Evolutionary conservation across 1,140 invertebrate genomes (phyloP), one percentile per base, ranked within the genome.

Genomic region (Sinonovacula constricta): DNA sequence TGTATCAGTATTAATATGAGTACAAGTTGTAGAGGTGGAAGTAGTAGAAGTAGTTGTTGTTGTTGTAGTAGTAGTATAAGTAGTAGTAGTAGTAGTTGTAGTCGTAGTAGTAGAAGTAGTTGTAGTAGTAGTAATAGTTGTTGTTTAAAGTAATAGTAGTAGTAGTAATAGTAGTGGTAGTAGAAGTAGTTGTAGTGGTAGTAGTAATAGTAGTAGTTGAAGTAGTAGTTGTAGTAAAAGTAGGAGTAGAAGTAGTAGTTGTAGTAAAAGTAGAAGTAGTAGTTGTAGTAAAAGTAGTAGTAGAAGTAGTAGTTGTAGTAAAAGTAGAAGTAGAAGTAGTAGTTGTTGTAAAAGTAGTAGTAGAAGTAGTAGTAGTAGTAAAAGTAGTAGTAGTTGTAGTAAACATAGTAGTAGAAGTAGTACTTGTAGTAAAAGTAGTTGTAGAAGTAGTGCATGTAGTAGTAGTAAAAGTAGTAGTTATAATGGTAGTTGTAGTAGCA

Each of bases 351-450:
- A 60, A 49, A 65, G 71, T 75, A 39, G 71, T 69, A 65, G 71
- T 75, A 45, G 71, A 65, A 45, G 71, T 75, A 51, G 57, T 68
- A 65, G 71, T 51, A 65, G 71, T 65, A 2, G 59, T 75, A 75
- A 60, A 56, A 75, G 71, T 75, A 75, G 71, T 75, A 66, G 71
- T 75, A 66, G 71, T 66, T 51, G 71, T 66, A 75, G 71, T 75
- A 75, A 45, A 49, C 39, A 60, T 51, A 45, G 60, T 75, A 45
- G 71, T 75, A 67, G 69, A 62, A 60, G 69, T 71, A 60, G 69
- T 34, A 60, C 7, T 71, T 62, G 51, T 71, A 71, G 69, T 63
- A 71, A 28, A 14, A 34, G 69, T 60, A 71, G 69, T 60, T 28
- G 69, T 34, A 63, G 69, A 34, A 63, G 69, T 71, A 63, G 69